phyloP scores from a whole-genome alignment of 2,797 vertebrate genomes.

The Micromesistius poutassou region DNA sequence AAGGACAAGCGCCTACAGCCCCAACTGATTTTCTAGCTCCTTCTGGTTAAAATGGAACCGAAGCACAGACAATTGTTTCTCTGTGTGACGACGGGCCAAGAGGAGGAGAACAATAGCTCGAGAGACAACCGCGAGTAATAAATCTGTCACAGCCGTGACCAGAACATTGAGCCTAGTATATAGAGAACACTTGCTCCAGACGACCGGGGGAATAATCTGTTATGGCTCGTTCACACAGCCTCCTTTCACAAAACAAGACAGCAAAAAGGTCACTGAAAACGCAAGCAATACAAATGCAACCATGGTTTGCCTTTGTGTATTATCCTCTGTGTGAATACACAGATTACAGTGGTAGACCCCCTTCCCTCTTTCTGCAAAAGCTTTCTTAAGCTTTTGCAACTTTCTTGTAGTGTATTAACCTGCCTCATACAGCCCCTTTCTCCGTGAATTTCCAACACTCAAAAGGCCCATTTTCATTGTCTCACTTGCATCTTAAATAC shows the following conservation, averaged over 20 bases:
- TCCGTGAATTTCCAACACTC: background rate
- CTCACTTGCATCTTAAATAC: background rate
- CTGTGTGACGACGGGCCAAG: conserved; percentile 40
- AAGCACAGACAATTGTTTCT: conserved; percentile 34
- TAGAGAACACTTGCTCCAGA: conserved; percentile 33
- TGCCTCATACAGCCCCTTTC: background rate
- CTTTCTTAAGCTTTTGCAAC: background rate
- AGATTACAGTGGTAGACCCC: conserved; percentile 6
- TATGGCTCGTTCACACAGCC: conserved; percentile 43
- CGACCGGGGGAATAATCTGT: conserved; percentile 29
- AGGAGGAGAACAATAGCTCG: conserved; percentile 50
- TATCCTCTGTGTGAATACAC: background rate
- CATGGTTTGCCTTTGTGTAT: conserved; percentile 23
- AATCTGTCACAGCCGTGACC: conserved; percentile 60
- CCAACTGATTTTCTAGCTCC: background rate
- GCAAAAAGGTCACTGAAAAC: conserved; percentile 26
- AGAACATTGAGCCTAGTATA: conserved; percentile 37
- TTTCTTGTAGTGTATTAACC: background rate
- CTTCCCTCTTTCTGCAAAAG: too few species aligned
- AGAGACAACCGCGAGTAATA: conserved; percentile 43
- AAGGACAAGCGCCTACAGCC: background rate
- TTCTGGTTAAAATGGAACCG: background rate
- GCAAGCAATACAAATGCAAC: conserved; percentile 28
- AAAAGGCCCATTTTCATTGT: background rate
- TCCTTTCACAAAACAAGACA: conserved; percentile 34